Conservation (phyloP, 92 coral and sea anemone genomes). For the Scolanthus callimorphus region DNA sequence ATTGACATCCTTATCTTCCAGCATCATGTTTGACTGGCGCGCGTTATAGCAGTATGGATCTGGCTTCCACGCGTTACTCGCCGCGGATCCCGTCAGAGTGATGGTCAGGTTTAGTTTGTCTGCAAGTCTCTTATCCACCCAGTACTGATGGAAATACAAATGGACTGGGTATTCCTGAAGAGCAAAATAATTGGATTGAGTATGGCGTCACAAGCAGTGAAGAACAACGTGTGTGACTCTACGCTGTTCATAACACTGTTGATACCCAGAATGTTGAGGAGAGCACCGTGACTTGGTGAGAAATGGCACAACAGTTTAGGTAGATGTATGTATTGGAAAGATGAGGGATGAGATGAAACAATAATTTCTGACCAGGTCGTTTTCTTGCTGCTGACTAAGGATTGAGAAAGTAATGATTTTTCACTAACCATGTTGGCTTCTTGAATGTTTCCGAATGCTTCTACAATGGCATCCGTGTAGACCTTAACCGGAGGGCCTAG, state of each 20-base stretch:
- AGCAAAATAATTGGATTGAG: too few relatives aligned
- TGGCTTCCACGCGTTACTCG: conserved; percentile 54
- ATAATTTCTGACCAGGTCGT: too few relatives aligned
- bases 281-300: too few relatives aligned
- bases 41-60: conserved; percentile 75
- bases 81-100: conserved; percentile 48
- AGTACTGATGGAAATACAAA: conserved; percentile 41
- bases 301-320: too few relatives aligned
- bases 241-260: too few relatives aligned
- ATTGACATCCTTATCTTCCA: conserved; percentile 53
- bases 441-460: conserved; percentile 81
- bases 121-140: conserved; percentile 53
- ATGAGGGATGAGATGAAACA: too few relatives aligned
- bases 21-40: conserved; percentile 60
- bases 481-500: conserved; percentile 32
- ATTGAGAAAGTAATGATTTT: too few relatives aligned
- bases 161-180: conserved; percentile 47
- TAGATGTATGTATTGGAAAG: too few relatives aligned
- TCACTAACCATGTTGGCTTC: conserved; percentile 74
- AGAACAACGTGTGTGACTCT: too few relatives aligned
- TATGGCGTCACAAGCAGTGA: too few relatives aligned
- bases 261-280: too few relatives aligned
- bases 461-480: conserved; percentile 31
- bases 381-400: too few relatives aligned
- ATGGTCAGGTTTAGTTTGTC: conserved; percentile 43